These are phyloP conservation scores for Triplophysa dalaica DNA, from an alignment of 2,113 vertebrate genomes.

Conservation along the genomic window DNA sequence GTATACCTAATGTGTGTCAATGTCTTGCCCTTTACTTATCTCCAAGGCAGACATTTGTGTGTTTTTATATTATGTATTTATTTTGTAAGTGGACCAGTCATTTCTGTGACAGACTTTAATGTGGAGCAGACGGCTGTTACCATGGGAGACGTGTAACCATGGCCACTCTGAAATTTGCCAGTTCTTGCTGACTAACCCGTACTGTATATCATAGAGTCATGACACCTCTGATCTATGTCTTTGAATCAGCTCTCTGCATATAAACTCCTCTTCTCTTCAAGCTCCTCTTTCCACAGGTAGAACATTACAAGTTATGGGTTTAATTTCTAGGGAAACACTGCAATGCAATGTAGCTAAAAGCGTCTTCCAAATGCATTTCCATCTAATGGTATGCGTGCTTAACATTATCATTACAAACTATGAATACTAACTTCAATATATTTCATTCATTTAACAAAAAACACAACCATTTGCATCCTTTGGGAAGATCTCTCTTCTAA, in stretches of 20 bases:
- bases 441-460: conserved; percentile 14
- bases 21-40: background rate
- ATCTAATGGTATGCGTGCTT: background rate
- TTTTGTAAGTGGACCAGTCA: background rate
- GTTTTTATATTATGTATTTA: background rate
- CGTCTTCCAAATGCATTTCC: no score
- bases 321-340: no score
- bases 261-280: background rate
- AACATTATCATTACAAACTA: background rate
- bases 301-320: no score
- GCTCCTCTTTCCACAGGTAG: no score
- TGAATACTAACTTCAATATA: background rate
- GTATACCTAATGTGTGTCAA: background rate
- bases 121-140: conserved; percentile 7
- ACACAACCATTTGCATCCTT: background rate
- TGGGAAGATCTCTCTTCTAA: background rate
- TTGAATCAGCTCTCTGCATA: background rate
- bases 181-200: background rate
- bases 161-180: conserved; percentile 20
- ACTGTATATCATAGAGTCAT: background rate
- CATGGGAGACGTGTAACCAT: conserved; percentile 43
- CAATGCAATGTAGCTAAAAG: no score
- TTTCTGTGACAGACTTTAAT: conserved; percentile 11
- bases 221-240: background rate
- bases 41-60: background rate